Percentiles rank a stretch among this genome's conserved stretches.
Evolutionary conservation across 2,888 invertebrate species (phyloP).

Genomic region (Parasteatoda lunata): DNA sequence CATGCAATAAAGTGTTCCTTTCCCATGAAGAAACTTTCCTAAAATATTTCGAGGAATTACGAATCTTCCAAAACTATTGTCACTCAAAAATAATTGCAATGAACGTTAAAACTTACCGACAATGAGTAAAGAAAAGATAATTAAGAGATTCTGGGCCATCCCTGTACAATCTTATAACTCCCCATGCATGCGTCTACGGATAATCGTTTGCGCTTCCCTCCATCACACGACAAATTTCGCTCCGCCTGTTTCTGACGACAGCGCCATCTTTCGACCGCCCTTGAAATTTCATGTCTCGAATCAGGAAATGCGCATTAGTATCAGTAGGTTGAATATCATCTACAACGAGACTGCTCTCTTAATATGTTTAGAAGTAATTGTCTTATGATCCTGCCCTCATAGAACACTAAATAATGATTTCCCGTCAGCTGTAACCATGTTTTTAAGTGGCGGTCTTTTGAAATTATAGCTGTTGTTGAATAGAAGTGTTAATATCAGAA

Average conservation of each 20-base stretch:
- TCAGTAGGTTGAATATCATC: slow-evolving; percentile 15
- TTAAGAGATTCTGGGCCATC: slow-evolving; percentile 51
- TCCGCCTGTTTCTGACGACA: slow-evolving; percentile 16
- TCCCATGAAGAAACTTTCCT: too few species aligned
- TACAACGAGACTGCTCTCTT: slow-evolving; percentile 19
- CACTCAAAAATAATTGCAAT: not conserved
- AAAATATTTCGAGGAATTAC: not conserved
- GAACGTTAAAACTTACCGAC: slow-evolving; percentile 28
- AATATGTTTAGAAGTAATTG: slow-evolving; percentile 48
- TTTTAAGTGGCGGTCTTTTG: slow-evolving; percentile 4
- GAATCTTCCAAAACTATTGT: not conserved
- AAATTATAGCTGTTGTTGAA: not conserved
- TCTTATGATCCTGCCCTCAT: slow-evolving; percentile 7
- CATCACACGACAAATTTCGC: slow-evolving; percentile 16
- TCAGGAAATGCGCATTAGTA: slow-evolving; percentile 57
- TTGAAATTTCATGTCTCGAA: slow-evolving; percentile 35
- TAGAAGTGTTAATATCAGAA: not conserved
- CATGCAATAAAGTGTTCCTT: too few species aligned
- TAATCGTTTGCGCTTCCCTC: slow-evolving; percentile 63
- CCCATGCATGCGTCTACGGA: slow-evolving; percentile 44
- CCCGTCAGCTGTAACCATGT: slow-evolving; percentile 41
- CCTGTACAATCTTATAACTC: slow-evolving; percentile 45
- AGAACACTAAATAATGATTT: slow-evolving; percentile 40
- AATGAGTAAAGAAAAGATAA: slow-evolving; percentile 40
- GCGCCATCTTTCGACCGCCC: slow-evolving; percentile 55